These are phyloP conservation scores for Melanostigma gelatinosum DNA, from an alignment of 2,113 vertebrate species.

Conservation along the genomic window DNA sequence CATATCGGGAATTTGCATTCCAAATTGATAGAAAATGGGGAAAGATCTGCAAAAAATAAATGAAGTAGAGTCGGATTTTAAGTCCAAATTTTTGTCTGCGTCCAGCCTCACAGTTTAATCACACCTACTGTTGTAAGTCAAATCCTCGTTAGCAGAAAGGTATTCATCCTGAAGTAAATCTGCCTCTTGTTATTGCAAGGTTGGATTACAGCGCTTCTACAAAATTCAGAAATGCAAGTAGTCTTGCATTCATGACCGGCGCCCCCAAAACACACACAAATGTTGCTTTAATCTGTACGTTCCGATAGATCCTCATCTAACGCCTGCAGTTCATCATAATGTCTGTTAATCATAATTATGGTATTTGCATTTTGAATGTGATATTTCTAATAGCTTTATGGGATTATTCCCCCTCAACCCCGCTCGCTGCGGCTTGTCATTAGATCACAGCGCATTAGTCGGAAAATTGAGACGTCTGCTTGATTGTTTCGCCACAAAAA, in stretches of 20 bases:
- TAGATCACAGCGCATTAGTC: constrained; percentile 68
- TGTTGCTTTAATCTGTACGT: constrained; percentile 36
- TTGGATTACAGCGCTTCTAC: constrained; percentile 30
- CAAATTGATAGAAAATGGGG: constrained; percentile 1
- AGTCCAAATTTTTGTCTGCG: neutral
- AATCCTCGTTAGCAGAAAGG: constrained; percentile 28
- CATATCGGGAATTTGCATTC: neutral
- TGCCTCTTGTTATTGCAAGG: constrained; percentile 39
- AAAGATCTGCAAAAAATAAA: constrained; percentile 19
- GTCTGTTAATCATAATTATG: constrained; percentile 69
- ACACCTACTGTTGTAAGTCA: constrained; percentile 18
- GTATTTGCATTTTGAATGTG: constrained; percentile 63
- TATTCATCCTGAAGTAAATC: constrained; percentile 33
- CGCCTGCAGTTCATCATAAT: constrained; percentile 62
- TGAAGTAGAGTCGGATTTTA: neutral
- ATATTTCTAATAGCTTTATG: constrained; percentile 68
- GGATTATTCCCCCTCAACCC: constrained; percentile 53
- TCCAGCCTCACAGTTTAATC: constrained; percentile 32
- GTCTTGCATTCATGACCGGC: constrained; percentile 26
- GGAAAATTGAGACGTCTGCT: constrained; percentile 71
- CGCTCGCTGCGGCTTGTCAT: constrained; percentile 54
- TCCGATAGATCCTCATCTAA: constrained; percentile 40
- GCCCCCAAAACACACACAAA: constrained; percentile 28
- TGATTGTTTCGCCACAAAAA: constrained; percentile 72
- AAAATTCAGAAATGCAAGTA: constrained; percentile 44